phyloP scores from a whole-genome alignment of 2,113 vertebrate species.

The Toxostoma redivivum region DNA sequence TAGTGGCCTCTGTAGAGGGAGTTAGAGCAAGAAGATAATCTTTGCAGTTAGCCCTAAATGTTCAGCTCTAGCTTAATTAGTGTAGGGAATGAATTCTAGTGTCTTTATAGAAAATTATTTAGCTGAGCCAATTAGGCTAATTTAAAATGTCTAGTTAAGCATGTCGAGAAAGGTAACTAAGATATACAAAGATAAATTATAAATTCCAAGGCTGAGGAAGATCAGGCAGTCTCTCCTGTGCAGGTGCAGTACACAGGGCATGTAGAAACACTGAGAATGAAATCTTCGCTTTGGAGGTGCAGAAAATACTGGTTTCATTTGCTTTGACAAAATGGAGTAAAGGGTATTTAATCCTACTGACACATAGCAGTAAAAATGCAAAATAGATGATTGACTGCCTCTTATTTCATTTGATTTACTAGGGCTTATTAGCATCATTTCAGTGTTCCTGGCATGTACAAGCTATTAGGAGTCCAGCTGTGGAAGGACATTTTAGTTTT shows the following conservation, averaged over 20 bases:
- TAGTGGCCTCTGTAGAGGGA: not conserved
- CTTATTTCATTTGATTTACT: not conserved
- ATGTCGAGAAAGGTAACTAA: not conserved
- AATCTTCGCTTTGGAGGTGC: not conserved
- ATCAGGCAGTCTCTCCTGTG: not conserved
- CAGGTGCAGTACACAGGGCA: not conserved
- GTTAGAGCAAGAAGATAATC: not conserved
- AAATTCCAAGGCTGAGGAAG: not conserved
- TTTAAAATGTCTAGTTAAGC: not conserved
- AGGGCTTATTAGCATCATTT: not conserved
- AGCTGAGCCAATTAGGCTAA: not conserved
- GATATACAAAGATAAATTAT: not conserved
- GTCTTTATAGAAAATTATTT: not conserved
- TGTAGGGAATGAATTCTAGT: not conserved
- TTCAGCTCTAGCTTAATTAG: not conserved
- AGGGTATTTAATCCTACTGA: not conserved
- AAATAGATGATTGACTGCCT: not conserved
- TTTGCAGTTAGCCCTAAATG: not conserved
- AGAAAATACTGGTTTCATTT: not conserved
- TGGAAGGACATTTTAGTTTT: not conserved
- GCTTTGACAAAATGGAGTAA: not conserved
- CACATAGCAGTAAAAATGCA: not conserved
- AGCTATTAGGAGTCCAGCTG: not conserved
- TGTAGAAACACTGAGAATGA: not conserved
- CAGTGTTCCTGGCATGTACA: not conserved